A percentile compares a stretch with the other conserved stretches of the same genome.
phyloP scores from a whole-genome alignment of 2,113 vertebrate species.

The Brachyistius frenatus region DNA sequence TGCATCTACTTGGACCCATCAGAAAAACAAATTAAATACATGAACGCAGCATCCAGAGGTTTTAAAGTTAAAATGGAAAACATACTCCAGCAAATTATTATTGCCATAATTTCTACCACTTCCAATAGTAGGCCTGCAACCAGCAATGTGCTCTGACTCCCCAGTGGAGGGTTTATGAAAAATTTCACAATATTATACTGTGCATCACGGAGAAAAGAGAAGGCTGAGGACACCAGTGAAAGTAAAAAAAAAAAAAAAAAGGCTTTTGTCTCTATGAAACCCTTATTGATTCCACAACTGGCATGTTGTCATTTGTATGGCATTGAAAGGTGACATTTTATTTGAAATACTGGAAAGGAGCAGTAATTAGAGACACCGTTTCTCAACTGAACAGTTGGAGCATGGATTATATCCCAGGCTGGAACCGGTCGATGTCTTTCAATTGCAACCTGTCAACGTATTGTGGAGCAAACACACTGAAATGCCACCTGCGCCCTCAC shows the following conservation, averaged over 20 bases:
- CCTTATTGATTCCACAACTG: background rate
- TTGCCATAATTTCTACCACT: too few species aligned
- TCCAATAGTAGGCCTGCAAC: too few species aligned
- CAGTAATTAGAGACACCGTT: conserved; percentile 20
- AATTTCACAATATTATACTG: background rate
- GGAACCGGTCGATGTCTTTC: background rate
- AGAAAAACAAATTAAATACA: background rate
- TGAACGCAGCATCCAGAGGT: too few species aligned
- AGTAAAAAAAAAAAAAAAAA: conserved; percentile 3
- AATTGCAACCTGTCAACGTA: conserved; percentile 14
- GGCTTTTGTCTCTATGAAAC: background rate
- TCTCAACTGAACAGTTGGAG: conserved; percentile 4
- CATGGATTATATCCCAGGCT: background rate
- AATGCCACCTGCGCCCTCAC: conserved; percentile 3
- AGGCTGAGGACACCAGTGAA: background rate
- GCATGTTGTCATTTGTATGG: background rate
- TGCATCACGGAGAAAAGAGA: background rate
- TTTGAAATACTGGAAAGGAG: background rate
- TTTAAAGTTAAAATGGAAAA: too few species aligned
- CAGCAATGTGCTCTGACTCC: too few species aligned
- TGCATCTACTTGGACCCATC: too few species aligned
- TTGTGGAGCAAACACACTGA: conserved; percentile 17
- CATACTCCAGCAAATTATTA: too few species aligned
- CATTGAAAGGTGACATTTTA: conserved; percentile 15
- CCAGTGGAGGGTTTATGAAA: too few species aligned